Evolutionary conservation across 2,888 invertebrate species (phyloP).

Genomic region (Cataglyphis cursor): DNA sequence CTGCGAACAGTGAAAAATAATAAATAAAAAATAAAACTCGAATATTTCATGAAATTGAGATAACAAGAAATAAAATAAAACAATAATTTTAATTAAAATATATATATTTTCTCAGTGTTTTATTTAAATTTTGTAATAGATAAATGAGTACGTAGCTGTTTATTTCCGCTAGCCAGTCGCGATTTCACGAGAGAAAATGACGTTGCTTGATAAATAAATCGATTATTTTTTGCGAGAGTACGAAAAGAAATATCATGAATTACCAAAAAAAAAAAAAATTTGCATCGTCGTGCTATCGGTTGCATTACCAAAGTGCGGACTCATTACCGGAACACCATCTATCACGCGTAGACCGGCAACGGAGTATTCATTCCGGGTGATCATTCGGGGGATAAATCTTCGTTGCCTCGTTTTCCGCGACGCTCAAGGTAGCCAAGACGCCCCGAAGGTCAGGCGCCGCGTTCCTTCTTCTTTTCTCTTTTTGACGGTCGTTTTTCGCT

Average conservation of each 20-base stretch:
- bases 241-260: background rate
- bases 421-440: conserved; percentile 2
- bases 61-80: background rate
- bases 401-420: conserved; percentile 38
- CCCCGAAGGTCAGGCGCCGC: conserved; percentile 12
- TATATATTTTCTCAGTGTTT: background rate
- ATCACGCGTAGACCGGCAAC: conserved; percentile 26
- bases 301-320: conserved; percentile 41
- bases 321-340: conserved; percentile 43
- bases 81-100: background rate
- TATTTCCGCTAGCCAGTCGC: background rate
- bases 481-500: conserved; percentile 30
- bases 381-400: conserved; percentile 46
- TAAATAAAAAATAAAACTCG: background rate
- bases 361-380: conserved; percentile 35
- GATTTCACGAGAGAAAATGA: background rate
- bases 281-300: conserved; percentile 4
- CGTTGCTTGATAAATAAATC: conserved; percentile 2
- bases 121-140: background rate
- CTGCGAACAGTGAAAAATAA: background rate
- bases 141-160: background rate
- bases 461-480: conserved; percentile 12
- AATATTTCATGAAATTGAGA: background rate
- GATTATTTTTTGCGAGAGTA: conserved; percentile 6
- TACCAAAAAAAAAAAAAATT: background rate